Conservation (phyloP, 2,888 invertebrate genomes). For the Drosophila ezoana region DNA sequence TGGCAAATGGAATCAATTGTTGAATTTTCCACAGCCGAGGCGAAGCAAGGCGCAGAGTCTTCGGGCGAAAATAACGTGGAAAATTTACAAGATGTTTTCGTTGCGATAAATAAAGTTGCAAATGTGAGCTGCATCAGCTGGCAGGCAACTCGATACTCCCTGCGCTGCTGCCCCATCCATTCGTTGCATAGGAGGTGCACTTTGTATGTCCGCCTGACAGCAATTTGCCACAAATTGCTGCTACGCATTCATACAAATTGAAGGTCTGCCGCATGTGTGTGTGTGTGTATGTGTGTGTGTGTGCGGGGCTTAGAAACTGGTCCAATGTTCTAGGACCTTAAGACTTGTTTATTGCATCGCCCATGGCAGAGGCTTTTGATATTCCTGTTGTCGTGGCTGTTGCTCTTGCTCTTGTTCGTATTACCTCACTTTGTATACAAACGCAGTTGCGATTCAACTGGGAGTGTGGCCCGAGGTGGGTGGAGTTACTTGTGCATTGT, state of each 20-base stretch:
- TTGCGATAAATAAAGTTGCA: constrained; percentile 80
- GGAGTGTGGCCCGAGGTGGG: constrained; percentile 29
- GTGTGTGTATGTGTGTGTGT: constrained; percentile 4
- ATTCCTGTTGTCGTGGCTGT: constrained; percentile 8
- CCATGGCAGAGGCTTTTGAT: constrained; percentile 25
- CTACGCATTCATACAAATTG: constrained; percentile 75
- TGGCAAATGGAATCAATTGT: constrained; percentile 78
- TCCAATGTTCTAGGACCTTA: constrained; percentile 57
- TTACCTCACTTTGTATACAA: constrained; percentile 10
- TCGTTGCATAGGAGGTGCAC: constrained; percentile 28
- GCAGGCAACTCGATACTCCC: constrained; percentile 34
- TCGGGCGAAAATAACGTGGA: constrained; percentile 69
- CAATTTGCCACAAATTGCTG: constrained; percentile 77
- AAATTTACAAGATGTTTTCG: constrained; percentile 81
- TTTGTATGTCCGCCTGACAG: constrained; percentile 51
- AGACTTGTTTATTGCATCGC: constrained; percentile 75
- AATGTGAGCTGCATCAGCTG: constrained; percentile 72
- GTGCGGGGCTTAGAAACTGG: constrained; percentile 55
- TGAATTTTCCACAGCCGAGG: constrained; percentile 60
- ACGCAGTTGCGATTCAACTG: constrained; percentile 33
- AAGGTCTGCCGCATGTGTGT: constrained; percentile 33
- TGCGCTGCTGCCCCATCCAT: background rate
- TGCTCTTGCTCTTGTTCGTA: background rate
- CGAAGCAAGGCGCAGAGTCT: constrained; percentile 35
- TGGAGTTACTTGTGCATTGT: constrained; percentile 21